Conservation (phyloP, 2,888 invertebrate genomes). For the Ptilodon capucinus region DNA sequence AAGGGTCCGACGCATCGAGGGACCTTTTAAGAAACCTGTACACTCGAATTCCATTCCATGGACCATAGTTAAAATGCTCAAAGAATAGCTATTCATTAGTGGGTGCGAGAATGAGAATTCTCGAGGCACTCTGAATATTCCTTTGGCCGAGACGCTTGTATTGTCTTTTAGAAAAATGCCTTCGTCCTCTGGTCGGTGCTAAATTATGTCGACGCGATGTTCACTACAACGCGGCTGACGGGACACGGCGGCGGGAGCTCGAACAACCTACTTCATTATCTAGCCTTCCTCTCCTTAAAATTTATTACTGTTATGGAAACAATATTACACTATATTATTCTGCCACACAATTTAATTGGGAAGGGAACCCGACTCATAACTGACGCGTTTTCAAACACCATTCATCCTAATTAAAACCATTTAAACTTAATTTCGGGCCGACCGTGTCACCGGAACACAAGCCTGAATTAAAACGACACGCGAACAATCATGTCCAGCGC, state of each 20-base stretch:
- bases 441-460: slow-evolving; percentile 59
- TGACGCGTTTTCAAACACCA: slow-evolving; percentile 22
- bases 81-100: slow-evolving; percentile 83
- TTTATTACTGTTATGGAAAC: slow-evolving; percentile 46
- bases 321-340: not conserved
- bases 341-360: not conserved
- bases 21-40: slow-evolving; percentile 81
- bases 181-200: slow-evolving; percentile 59
- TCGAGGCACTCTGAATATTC: slow-evolving; percentile 78
- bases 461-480: slow-evolving; percentile 71
- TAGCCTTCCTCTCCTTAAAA: slow-evolving; percentile 43
- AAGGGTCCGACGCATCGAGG: slow-evolving; percentile 75
- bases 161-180: slow-evolving; percentile 80
- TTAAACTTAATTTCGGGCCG: slow-evolving; percentile 48
- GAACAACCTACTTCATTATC: slow-evolving; percentile 70
- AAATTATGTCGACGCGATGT: slow-evolving; percentile 69
- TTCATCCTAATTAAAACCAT: slow-evolving; percentile 29
- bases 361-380: not conserved
- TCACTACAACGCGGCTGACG: slow-evolving; percentile 49
- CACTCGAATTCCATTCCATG: slow-evolving; percentile 78
- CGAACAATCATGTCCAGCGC: too few species aligned
- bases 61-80: slow-evolving; percentile 81
- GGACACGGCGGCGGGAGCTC: slow-evolving; percentile 36
- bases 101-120: slow-evolving; percentile 82
- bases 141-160: slow-evolving; percentile 70